Evolutionary conservation across 2,113 vertebrate genomes (phyloP).

Genomic region (Circaetus gallicus): DNA sequence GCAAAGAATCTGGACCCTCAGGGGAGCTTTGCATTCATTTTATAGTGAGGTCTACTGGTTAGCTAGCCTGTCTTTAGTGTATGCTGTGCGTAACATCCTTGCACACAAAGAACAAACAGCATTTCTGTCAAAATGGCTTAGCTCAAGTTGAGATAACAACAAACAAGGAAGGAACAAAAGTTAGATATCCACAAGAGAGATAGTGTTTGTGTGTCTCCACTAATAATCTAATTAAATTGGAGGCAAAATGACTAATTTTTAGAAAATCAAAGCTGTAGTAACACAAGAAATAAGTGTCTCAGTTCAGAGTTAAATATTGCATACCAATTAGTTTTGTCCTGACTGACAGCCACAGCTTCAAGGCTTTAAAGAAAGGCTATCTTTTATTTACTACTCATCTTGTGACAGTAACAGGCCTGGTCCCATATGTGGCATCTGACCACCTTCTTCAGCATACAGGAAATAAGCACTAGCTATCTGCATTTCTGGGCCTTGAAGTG

Average conservation of each 20-base stretch:
- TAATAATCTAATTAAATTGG: constrained; percentile 29
- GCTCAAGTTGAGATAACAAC: constrained; percentile 14
- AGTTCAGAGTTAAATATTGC: neutral
- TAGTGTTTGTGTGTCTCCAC: neutral
- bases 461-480: neutral
- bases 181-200: neutral
- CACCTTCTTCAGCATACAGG: neutral
- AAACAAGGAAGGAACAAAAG: constrained; percentile 23
- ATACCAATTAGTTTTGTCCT: neutral
- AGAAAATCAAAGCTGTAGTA: neutral
- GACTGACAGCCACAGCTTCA: neutral
- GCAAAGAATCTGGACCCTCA: neutral
- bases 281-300: neutral
- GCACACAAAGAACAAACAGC: constrained; percentile 7
- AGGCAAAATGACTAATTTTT: neutral
- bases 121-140: constrained; percentile 50
- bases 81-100: neutral
- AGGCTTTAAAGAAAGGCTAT: neutral
- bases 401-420: neutral
- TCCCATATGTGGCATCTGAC: neutral
- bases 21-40: constrained; percentile 24
- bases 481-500: neutral
- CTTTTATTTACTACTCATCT: neutral
- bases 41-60: neutral
- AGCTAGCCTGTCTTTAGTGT: neutral